Evolutionary conservation across 1,140 invertebrate genomes (phyloP).

Genomic region (Drosophila carrolli): DNA sequence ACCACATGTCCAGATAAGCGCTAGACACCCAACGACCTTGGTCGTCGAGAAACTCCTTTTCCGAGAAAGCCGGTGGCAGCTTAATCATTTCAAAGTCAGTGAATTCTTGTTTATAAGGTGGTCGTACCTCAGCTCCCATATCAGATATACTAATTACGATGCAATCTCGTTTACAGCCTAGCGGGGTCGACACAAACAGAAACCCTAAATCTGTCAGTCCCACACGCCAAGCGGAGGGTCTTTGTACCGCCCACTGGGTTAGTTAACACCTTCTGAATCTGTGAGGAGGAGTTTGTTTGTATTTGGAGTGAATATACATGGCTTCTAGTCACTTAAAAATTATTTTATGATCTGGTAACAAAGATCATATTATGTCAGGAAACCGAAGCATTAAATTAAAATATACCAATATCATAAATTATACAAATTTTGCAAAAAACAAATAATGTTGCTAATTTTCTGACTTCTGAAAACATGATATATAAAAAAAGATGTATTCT

Average conservation of each 20-base stretch:
- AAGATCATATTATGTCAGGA: too few relatives aligned
- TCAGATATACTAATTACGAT: conserved; percentile 28
- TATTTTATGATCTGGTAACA: background rate
- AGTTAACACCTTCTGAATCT: conserved; percentile 39
- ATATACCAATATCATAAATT: too few relatives aligned
- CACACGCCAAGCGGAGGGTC: conserved; percentile 12
- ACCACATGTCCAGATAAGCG: conserved; percentile 22
- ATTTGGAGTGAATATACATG: too few relatives aligned
- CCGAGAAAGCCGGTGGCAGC: conserved; percentile 21
- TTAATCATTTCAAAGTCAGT: conserved; percentile 41
- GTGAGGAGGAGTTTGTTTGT: background rate
- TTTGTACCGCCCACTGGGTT: conserved; percentile 17
- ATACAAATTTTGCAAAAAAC: too few relatives aligned
- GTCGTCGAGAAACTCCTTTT: conserved; percentile 18
- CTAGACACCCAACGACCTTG: conserved; percentile 36
- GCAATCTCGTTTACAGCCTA: conserved; percentile 24
- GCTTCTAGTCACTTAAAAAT: background rate
- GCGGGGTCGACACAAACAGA: conserved; percentile 20
- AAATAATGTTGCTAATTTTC: too few relatives aligned
- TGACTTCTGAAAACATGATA: too few relatives aligned
- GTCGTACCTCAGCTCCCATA: conserved; percentile 2
- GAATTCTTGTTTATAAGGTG: conserved; percentile 17
- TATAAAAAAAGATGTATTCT: too few relatives aligned
- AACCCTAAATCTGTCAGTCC: conserved; percentile 24
- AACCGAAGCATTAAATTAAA: too few relatives aligned